phyloP scores from a whole-genome alignment of 23 tunicate genomes.

The Diplosoma virens region DNA sequence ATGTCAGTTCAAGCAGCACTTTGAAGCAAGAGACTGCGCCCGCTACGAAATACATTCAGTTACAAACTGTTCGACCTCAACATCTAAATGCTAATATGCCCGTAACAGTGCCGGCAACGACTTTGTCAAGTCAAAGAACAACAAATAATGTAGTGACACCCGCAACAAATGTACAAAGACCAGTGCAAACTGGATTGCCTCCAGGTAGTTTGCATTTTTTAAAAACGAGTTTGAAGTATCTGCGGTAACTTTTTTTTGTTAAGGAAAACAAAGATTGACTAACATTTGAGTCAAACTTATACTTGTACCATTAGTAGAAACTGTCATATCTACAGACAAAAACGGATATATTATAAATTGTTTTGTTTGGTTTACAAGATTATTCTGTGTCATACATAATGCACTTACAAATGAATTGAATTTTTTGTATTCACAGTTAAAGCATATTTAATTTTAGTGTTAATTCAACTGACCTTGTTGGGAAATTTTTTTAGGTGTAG shows the following conservation, averaged over 20 bases:
- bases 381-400: too few relatives aligned
- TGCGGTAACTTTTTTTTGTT: too few relatives aligned
- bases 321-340: too few relatives aligned
- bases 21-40: conserved; percentile 12
- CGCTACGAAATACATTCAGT: conserved; percentile 55
- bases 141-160: not conserved
- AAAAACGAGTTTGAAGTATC: too few relatives aligned
- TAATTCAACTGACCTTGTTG: not conserved
- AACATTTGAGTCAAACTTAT: too few relatives aligned
- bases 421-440: too few relatives aligned
- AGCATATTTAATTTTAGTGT: not conserved
- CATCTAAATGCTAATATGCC: not conserved
- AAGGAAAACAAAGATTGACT: too few relatives aligned
- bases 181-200: conserved; percentile 10
- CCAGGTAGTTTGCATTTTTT: conserved; percentile 7
- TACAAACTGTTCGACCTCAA: conserved; percentile 45
- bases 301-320: too few relatives aligned
- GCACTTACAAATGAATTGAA: too few relatives aligned
- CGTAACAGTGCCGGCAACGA: not conserved
- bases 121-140: not conserved
- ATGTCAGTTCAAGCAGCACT: not conserved
- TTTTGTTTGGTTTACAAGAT: too few relatives aligned
- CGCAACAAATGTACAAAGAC: not conserved
- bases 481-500: conserved; percentile 64
- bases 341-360: too few relatives aligned